phyloP scores from a whole-genome alignment of 2,113 vertebrate species.

The Platysteira castanea region DNA sequence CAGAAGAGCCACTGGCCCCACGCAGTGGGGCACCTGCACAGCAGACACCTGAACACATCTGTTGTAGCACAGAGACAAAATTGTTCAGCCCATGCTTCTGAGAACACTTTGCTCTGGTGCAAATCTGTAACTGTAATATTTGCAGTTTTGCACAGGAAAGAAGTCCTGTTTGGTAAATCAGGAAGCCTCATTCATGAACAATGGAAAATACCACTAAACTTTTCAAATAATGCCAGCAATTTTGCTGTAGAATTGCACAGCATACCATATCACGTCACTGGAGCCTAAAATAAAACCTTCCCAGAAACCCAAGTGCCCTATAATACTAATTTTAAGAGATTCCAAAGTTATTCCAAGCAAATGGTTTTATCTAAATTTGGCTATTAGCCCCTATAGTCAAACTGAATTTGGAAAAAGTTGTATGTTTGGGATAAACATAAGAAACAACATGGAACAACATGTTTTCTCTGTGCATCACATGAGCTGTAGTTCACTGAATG shows the following conservation, averaged over 20 bases:
- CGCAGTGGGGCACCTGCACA: neutral
- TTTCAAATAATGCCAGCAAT: neutral
- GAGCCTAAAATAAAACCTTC: slow-evolving; percentile 55
- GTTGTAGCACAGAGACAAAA: neutral
- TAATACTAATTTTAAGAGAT: slow-evolving; percentile 53
- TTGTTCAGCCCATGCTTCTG: neutral
- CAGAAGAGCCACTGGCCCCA: neutral
- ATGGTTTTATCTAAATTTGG: slow-evolving; percentile 41
- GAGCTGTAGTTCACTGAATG: neutral
- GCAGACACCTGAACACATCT: neutral
- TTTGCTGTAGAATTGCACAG: slow-evolving; percentile 13
- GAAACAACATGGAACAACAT: neutral
- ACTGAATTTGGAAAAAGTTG: neutral
- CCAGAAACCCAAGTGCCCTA: slow-evolving; percentile 42
- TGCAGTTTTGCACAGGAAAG: neutral
- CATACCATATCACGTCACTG: slow-evolving; percentile 5
- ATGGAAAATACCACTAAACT: slow-evolving; percentile 28
- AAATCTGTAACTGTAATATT: neutral
- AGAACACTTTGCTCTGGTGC: neutral
- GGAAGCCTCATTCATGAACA: neutral
- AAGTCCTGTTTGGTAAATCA: neutral
- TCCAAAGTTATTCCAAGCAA: slow-evolving; percentile 25
- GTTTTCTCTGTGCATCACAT: neutral
- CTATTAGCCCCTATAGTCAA: neutral
- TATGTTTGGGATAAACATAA: neutral